Evolutionary conservation across 1,140 invertebrate species (phyloP), one percentile per base, ranked within the genome.

Genomic region (Harlomillsia oculata): DNA sequence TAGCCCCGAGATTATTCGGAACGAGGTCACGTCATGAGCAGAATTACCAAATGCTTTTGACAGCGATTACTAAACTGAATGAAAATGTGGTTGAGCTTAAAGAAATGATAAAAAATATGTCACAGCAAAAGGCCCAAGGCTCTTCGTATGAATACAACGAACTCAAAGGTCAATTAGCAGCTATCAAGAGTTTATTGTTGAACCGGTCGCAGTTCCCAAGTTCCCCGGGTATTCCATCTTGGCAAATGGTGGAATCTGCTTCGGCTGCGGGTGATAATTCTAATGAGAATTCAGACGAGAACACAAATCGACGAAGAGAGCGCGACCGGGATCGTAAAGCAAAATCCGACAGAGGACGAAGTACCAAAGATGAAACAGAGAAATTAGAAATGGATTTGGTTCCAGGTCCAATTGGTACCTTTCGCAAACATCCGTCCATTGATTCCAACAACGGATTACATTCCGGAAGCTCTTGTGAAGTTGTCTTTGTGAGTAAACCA

Each of bases 401-500:
- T 9, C 16, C 23, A 41, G 45, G 28, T 32, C 18, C 29, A 8
- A 20, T 18, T 13, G 45, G 21, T 16, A 14, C 43, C 0, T 57
- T 60, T 13, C 13, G 58, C 20, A 60, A 64, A 45, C 62, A 60
- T 44, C 54, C 62, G 8, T 60, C 57, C 18, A 34, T 55, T 25
- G 62, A 64, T 23, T 64, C 62, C 14, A 64, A 63, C 29, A 60
- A 59, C 55, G 62, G 62, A 5, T 56, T 64, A 14, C 48, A 41
- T 40, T 64, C 62, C 5, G 62, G 62, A 6, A 64, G 62, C 23
- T 64, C 62, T 16, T 64, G 62, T 57, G 62, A 64, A 48, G 62
- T 64, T 56, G 62, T 64, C 1, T 64, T 64, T 32, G 46, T 53
- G 6, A 48, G 53, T 25, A 64, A 60, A 41, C 55, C 56, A 40